Percentiles rank a stretch among this genome's conserved stretches.
These are phyloP conservation scores for Pentalonia nigronervosa DNA, from an alignment of 1,140 invertebrate species.

Conservation along the genomic window DNA sequence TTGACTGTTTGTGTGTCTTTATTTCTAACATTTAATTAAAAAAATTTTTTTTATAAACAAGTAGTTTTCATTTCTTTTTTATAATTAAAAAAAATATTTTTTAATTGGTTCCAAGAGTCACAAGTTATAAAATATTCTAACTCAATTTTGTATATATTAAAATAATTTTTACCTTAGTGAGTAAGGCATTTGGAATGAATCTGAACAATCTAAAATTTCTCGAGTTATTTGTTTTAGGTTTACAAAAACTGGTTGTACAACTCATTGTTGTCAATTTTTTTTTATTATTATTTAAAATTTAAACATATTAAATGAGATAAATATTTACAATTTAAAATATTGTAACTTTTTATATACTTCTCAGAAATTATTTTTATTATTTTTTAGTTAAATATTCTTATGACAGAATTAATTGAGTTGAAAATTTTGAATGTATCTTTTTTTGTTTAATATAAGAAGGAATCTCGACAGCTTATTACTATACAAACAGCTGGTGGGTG, in stretches of 20 bases:
- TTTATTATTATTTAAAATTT: background rate
- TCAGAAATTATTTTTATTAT: background rate
- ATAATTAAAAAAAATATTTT: background rate
- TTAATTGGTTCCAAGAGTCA: background rate
- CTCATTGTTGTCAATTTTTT: background rate
- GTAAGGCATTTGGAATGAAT: background rate
- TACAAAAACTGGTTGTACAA: background rate
- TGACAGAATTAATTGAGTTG: background rate
- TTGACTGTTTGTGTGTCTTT: background rate
- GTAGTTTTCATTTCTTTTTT: background rate
- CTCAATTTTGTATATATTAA: background rate
- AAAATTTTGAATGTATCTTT: background rate
- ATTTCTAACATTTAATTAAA: background rate
- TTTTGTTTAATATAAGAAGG: conserved; percentile 5
- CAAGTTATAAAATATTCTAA: background rate
- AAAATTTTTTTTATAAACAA: background rate
- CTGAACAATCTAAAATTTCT: background rate
- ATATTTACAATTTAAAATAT: background rate
- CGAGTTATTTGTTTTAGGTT: background rate
- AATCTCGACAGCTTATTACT: background rate
- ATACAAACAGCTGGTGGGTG: background rate
- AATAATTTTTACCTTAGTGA: background rate
- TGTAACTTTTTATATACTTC: background rate
- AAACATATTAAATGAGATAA: background rate
- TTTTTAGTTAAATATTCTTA: background rate